Conservation (phyloP, 2,113 vertebrate species). For the Hemibagrus wyckioides region DNA sequence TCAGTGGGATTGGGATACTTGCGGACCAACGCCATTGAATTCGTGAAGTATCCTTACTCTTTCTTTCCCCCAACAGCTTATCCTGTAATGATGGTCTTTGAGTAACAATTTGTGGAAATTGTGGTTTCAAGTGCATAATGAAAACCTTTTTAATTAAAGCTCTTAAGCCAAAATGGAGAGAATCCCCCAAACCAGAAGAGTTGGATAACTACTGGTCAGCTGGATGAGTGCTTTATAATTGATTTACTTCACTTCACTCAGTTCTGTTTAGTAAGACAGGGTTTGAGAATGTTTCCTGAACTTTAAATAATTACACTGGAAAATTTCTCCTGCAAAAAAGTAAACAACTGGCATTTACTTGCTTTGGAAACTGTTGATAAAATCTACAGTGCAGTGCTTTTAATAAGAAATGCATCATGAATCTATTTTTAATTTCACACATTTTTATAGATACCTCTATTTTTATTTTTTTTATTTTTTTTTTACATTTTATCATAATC, state of each 20-base stretch:
- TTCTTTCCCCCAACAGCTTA: neutral
- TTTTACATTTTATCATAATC: no score
- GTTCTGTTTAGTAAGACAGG: neutral
- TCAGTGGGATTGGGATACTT: slow-evolving; percentile 94
- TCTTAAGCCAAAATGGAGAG: slow-evolving; percentile 10
- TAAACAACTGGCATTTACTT: neutral
- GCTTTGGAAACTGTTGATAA: neutral
- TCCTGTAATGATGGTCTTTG: neutral
- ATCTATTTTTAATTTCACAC: no score
- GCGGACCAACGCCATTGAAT: slow-evolving; percentile 97
- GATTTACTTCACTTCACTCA: neutral
- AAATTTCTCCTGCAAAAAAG: neutral
- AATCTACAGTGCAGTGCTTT: neutral
- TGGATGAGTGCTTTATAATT: neutral
- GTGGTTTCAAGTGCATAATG: slow-evolving; percentile 13
- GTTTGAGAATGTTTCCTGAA: neutral
- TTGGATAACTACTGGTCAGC: neutral
- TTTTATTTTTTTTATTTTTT: no score
- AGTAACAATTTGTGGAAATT: slow-evolving; percentile 10
- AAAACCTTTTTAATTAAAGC: slow-evolving; percentile 1
- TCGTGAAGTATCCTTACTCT: slow-evolving; percentile 95
- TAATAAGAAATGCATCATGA: no score
- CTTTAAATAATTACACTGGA: neutral
- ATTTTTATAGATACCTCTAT: no score
- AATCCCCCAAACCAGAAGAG: neutral